Percentiles rank a stretch among this genome's conserved stretches.
phyloP scores from a whole-genome alignment of 2,113 vertebrate genomes.

The Podarcis muralis region DNA sequence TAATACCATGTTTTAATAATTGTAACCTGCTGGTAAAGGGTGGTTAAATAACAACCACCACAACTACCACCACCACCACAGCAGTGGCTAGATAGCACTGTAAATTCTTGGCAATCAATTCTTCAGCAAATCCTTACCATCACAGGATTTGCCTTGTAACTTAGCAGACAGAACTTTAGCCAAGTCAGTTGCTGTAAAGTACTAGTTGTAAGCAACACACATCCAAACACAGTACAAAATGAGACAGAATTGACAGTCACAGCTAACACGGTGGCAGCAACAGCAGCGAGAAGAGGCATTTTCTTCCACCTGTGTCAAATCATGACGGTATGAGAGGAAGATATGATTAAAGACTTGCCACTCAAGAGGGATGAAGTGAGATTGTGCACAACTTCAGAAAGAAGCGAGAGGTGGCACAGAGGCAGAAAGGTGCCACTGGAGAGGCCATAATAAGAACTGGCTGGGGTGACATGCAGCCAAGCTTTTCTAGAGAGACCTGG shows the following conservation, averaged over 20 bases:
- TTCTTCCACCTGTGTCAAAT: slow-evolving; percentile 6
- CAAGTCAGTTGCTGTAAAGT: slow-evolving; percentile 47
- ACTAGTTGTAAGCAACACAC: slow-evolving; percentile 28
- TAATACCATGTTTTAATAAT: no score
- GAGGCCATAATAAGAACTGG: neutral
- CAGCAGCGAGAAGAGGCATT: slow-evolving; percentile 31
- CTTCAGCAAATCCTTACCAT: neutral
- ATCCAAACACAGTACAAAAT: slow-evolving; percentile 30
- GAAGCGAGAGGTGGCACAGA: slow-evolving; percentile 6
- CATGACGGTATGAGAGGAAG: neutral
- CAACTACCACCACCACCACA: neutral
- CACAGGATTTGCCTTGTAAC: neutral
- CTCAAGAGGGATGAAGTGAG: slow-evolving; percentile 25
- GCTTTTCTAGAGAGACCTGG: neutral
- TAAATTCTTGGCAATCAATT: neutral
- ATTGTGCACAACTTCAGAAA: slow-evolving; percentile 5
- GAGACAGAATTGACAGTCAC: neutral
- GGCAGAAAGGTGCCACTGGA: slow-evolving; percentile 19
- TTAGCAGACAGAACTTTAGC: slow-evolving; percentile 27
- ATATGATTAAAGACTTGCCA: neutral
- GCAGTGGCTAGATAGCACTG: neutral
- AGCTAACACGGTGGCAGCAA: neutral
- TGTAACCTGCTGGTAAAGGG: no score
- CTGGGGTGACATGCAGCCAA: neutral
- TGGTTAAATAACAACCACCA: no score